Evolutionary conservation across 2,888 invertebrate species (phyloP), one percentile per base, ranked within the genome.

Genomic region (Aporophyla nigra): DNA sequence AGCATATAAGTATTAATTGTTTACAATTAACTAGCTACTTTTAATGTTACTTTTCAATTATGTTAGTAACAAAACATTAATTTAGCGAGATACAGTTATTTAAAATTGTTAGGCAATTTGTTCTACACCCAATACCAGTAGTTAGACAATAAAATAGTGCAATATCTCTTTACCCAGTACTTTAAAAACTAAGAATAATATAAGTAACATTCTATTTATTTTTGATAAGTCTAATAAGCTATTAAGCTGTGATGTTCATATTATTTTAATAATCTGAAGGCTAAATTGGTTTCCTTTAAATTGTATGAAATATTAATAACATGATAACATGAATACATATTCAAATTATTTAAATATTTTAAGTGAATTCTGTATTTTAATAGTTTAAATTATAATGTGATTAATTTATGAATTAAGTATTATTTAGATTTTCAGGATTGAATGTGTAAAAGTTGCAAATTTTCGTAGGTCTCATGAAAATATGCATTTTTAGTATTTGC

Each of bases 391-490:
- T 84, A 85, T 76, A 78, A 80, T 66, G 74, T 80, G 73, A 83
- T 82, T 84, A 82, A 85, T 84, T 85, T 82, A 84, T 79, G 63
- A 81, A 68, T 16, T 82, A 85, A 78, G 83, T 82, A 85, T 74
- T 83, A 82, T 71, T 80, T 80, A 76, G 58, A 75, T 54, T 68
- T 68, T 74, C 62, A 71, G 74, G 59, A 74, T 71, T 71, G 46
- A 71, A 79, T 76, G 56, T 80, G 71, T 62, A 88, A 92, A 92
- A 92, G 90, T 86, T 93, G 93, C 92, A 91, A 76, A 91, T 92
- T 93, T 94, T 94, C 91, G 92, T 93, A 86, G 53, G 68, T 51
- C 33, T 80, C 79, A 94, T 92, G 93, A 94, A 94, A 93, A 91
- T 92, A 73, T 92, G 93, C 93, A 94, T 89, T 90, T 93, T 93